Base-by-base conservation (phyloP, 2,113 vertebrate genomes). In the Clinocottus analis region DNA sequence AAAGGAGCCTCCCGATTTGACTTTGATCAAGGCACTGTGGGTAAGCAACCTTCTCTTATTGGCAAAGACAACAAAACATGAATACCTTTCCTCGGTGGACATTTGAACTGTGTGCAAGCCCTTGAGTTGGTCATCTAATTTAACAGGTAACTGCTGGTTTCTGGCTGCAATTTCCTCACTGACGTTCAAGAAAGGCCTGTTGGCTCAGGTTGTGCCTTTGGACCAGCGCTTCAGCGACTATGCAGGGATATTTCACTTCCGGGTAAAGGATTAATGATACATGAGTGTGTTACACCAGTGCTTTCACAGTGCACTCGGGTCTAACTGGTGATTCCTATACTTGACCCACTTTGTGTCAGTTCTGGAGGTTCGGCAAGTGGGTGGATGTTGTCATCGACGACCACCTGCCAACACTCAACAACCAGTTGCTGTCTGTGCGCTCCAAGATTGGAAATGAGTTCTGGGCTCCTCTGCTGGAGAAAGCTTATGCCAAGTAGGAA, bases 311-410 rank as follows among this genome's bases (percentile, higher is more conserved):
- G 13, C 12, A 23, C 9, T 59, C 25, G 7, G 13, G 6, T 47
- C 12, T 43, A 25, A 79, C 19, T 21, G 56, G 1, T 3, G 3
- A 27, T 19, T 55, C n/a, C 29, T 21, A 1, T 31, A 31, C 19
- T 9, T 9, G 37, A n/a, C 23, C 23, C 7, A 74, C 8, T 51
- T 19, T 60, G 11, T 75, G 7, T 53, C 75, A 94, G 93, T 92
- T 94, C 83, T 94, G 93, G 93, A 60, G 91, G 66, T 94, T 85
- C 13, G 93, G 93, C 12, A 89, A 92, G 37, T 94, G 93, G 93
- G 88, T 93, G 61, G 92, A 94, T 8, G 88, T 94, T 21, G 93
- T 94, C 79, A 89, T 94, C 16, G 93, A 94, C 5, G 93, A 94
- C 80, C n/a, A 69, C n/a, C 83, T 94, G 70, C 93, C 93, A 1